These are phyloP conservation scores for Hydrozoanthus tunicans DNA, from an alignment of 64 coral and sea anemone species.

Conservation along the genomic window DNA sequence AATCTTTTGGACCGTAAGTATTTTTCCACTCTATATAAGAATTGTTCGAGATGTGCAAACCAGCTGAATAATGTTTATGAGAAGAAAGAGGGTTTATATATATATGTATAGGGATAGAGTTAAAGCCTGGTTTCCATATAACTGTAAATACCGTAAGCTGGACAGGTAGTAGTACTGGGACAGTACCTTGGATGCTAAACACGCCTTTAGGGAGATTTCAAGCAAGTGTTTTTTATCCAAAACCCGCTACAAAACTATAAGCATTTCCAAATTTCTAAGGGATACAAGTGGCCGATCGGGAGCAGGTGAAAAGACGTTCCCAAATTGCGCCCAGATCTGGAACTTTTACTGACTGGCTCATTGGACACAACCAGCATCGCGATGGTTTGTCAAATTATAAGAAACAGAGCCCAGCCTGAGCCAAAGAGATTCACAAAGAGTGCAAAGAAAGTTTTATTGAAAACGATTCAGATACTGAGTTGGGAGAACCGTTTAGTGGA, in stretches of 20 bases:
- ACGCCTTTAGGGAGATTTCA: background rate
- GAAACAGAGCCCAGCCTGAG: background rate
- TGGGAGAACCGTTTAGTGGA: background rate
- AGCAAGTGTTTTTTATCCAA: background rate
- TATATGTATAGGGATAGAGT: too few species aligned
- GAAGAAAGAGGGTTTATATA: background rate
- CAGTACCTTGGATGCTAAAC: background rate
- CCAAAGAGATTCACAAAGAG: background rate
- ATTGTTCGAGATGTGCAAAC: background rate
- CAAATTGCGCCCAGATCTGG: background rate
- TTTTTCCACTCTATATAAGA: background rate
- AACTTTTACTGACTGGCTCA: conserved; percentile 2
- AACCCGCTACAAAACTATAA: conserved; percentile 20
- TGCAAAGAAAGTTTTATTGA: background rate
- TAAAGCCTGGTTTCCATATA: too few species aligned
- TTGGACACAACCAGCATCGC: background rate
- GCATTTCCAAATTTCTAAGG: conserved; percentile 1
- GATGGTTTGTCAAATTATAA: background rate
- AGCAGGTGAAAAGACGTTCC: background rate
- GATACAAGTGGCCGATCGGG: background rate
- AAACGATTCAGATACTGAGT: conserved; percentile 8
- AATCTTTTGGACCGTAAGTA: conserved; percentile 93
- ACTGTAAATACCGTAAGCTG: too few species aligned
- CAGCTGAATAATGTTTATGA: background rate
- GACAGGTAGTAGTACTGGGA: too few species aligned